These are phyloP conservation scores for Xylophagus ater DNA, from an alignment of 2,888 invertebrate genomes.

Conservation along the genomic window DNA sequence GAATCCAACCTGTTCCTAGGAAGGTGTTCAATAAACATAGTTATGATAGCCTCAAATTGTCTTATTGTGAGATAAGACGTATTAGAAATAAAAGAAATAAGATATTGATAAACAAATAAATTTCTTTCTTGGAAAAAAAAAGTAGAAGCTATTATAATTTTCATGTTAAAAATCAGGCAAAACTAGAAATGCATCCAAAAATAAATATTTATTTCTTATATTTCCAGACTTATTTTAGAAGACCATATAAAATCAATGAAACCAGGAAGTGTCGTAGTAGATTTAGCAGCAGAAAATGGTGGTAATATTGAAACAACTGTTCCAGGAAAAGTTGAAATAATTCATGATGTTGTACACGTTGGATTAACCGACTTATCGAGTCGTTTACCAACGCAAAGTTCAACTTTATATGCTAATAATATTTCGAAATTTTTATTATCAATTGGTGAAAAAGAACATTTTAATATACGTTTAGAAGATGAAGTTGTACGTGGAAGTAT, in stretches of 20 bases:
- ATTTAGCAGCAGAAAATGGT: slow-evolving; percentile 79
- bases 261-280: slow-evolving; percentile 80
- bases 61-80: no score
- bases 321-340: slow-evolving; percentile 60
- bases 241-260: slow-evolving; percentile 49
- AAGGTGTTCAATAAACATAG: no score
- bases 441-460: slow-evolving; percentile 54
- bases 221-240: slow-evolving; percentile 19
- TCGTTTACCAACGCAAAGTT: slow-evolving; percentile 74
- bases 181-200: no score
- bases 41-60: no score
- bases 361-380: slow-evolving; percentile 78
- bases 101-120: no score
- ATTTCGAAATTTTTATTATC: slow-evolving; percentile 70
- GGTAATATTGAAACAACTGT: slow-evolving; percentile 75
- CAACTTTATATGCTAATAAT: slow-evolving; percentile 82
- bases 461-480: slow-evolving; percentile 67
- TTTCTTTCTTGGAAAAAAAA: no score
- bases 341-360: slow-evolving; percentile 74
- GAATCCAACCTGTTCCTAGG: no score
- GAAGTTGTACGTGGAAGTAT: slow-evolving; percentile 80
- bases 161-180: no score
- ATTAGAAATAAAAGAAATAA: no score
- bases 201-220: no score
- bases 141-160: no score